phyloP scores from a whole-genome alignment of 2,797 vertebrate genomes.

The Sebastes minor region DNA sequence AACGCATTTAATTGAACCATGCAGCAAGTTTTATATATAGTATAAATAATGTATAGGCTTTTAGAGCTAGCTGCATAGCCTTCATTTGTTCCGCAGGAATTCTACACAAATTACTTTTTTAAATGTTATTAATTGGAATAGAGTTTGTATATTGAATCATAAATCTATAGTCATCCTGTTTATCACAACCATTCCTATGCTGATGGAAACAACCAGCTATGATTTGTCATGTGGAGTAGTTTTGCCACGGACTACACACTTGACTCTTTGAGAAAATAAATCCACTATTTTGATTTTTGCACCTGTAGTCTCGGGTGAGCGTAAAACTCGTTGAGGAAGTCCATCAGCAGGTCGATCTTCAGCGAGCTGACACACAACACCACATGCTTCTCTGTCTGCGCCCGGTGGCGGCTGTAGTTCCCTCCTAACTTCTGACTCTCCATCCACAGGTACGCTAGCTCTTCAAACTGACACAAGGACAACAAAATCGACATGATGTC shows the following conservation, averaged over 20 bases:
- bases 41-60: not conserved
- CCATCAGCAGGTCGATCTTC: slow-evolving; percentile 89
- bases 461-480: slow-evolving; percentile 81
- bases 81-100: not conserved
- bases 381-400: slow-evolving; percentile 88
- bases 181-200: not conserved
- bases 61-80: not conserved
- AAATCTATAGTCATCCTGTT: not conserved
- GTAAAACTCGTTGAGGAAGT: slow-evolving; percentile 90
- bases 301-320: slow-evolving; percentile 88
- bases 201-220: not conserved
- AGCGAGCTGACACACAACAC: slow-evolving; percentile 88
- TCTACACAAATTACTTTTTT: not conserved
- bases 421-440: slow-evolving; percentile 88
- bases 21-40: too few relatives aligned
- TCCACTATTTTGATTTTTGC: not conserved
- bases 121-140: not conserved
- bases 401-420: slow-evolving; percentile 89
- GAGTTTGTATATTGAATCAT: not conserved
- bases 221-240: not conserved
- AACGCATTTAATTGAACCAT: not conserved
- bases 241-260: not conserved
- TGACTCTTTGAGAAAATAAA: not conserved
- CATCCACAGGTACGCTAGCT: slow-evolving; percentile 88
- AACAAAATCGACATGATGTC: not conserved